Conservation (phyloP, 1,140 invertebrate species). For the Drosophila sturtevanti region DNA sequence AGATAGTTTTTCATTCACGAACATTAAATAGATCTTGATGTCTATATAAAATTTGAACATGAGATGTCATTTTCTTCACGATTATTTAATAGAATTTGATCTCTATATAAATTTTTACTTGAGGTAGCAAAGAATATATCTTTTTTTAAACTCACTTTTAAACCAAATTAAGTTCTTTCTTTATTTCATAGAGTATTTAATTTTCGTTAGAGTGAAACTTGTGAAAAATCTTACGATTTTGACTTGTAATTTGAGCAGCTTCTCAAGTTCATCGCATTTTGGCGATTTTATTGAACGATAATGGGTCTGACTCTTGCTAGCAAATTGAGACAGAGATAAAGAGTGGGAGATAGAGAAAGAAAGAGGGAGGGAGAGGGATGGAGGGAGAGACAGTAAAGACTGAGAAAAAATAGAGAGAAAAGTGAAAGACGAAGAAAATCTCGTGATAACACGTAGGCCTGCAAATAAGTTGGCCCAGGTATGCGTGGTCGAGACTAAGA, state of each 20-base stretch:
- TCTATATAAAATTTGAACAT: no score
- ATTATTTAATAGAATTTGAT: no score
- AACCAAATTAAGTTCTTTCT: conserved; percentile 26
- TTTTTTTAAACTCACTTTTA: conserved; percentile 6
- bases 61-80: no score
- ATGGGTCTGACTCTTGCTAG: conserved; percentile 26
- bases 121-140: no score
- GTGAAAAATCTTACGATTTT: neutral
- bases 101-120: no score
- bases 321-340: neutral
- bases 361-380: no score
- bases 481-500: conserved; percentile 58
- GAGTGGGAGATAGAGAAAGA: neutral
- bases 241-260: conserved; percentile 54
- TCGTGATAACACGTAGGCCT: conserved; percentile 78
- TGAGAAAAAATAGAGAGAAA: conserved; percentile 37
- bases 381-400: conserved; percentile 43
- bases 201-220: neutral
- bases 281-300: conserved; percentile 51
- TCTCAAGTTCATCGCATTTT: conserved; percentile 58
- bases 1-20: no score
- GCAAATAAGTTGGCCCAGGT: conserved; percentile 48
- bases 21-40: no score
- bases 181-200: conserved; percentile 16
- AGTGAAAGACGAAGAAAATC: conserved; percentile 46